Evolutionary conservation across 2,797 vertebrate genomes (phyloP).

Genomic region (Oreochromis mossambicus): DNA sequence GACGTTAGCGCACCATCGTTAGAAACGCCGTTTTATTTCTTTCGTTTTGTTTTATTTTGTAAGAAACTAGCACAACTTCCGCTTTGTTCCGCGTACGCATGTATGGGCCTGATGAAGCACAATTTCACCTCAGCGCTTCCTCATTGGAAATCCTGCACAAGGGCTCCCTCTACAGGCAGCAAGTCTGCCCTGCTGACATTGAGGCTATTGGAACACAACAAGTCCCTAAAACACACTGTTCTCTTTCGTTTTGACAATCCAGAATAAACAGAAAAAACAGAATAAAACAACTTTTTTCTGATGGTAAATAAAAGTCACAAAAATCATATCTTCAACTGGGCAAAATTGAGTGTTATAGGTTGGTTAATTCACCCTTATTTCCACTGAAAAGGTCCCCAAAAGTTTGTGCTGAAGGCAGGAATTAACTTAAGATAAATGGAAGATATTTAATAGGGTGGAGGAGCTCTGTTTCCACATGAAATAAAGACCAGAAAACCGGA

Average conservation of each 20-base stretch:
- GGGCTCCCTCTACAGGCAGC: conserved; percentile 33
- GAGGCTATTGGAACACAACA: neutral
- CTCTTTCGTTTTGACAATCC: accelerated
- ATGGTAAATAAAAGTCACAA: neutral
- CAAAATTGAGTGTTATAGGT: accelerated
- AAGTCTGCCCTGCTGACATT: accelerated
- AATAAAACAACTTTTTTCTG: accelerated
- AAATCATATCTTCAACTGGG: accelerated
- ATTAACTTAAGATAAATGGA: neutral
- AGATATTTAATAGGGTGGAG: neutral
- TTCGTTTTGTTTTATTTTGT: conserved; percentile 3
- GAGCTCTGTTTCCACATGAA: neutral
- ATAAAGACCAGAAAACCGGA: neutral
- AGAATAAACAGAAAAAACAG: neutral
- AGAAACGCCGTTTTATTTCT: accelerated
- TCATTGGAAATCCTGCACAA: conserved; percentile 10
- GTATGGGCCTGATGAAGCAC: neutral
- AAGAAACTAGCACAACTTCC: neutral
- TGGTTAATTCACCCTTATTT: neutral
- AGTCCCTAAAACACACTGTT: neutral
- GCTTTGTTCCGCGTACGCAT: accelerated
- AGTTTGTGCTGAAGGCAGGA: neutral
- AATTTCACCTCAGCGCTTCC: conserved; percentile 11
- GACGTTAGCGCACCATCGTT: neutral
- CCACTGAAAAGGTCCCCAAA: neutral